These are phyloP conservation scores for Mus pahari DNA, from an alignment of 2,113 vertebrate genomes.

Conservation along the genomic window DNA sequence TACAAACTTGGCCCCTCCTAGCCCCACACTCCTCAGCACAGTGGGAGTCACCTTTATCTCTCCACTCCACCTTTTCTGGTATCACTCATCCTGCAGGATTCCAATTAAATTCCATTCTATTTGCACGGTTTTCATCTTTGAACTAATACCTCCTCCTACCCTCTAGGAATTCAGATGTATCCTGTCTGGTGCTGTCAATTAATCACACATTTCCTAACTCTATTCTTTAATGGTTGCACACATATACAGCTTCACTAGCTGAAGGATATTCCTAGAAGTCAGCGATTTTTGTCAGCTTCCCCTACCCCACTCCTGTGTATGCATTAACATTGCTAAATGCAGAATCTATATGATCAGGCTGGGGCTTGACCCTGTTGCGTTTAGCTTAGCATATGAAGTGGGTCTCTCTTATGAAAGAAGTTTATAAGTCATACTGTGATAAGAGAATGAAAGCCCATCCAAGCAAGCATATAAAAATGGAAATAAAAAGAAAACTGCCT, in stretches of 20 bases:
- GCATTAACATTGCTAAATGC: neutral
- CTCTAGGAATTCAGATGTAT: neutral
- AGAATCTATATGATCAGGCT: neutral
- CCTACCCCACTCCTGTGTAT: neutral
- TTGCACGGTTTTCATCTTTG: neutral
- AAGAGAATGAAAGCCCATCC: slow-evolving; percentile 12
- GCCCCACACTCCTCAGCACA: neutral
- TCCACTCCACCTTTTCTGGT: neutral
- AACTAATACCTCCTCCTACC: neutral
- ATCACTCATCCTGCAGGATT: neutral
- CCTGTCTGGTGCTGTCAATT: neutral
- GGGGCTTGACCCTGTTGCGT: neutral
- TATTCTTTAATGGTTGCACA: neutral
- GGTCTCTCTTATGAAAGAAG: neutral
- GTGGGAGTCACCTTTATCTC: neutral
- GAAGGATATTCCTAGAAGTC: slow-evolving; percentile 11
- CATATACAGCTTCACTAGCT: neutral
- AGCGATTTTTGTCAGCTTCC: neutral
- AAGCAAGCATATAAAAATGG: neutral
- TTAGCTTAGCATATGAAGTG: neutral
- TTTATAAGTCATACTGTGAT: neutral
- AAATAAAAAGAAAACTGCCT: slow-evolving; percentile 40
- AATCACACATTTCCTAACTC: neutral
- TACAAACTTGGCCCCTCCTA: neutral
- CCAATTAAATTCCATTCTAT: neutral